Percentiles rank a stretch among this genome's conserved stretches.
phyloP scores from a whole-genome alignment of 35 echinoderm and acorn worm species.

The Stichopus chloronotus region DNA sequence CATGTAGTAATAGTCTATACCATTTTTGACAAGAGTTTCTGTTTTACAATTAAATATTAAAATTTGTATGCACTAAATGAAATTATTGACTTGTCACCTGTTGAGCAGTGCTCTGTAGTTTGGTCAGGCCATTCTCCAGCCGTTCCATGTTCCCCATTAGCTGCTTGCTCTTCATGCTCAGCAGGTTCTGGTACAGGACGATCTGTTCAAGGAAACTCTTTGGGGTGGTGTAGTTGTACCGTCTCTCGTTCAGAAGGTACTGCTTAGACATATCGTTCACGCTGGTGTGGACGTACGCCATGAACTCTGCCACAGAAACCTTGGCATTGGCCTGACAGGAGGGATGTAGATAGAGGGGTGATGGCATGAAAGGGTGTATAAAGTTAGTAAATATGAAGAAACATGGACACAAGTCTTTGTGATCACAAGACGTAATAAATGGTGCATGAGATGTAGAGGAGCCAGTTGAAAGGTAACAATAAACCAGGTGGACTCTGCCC shows the following conservation, averaged over 20 bases:
- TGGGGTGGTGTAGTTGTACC: constrained; percentile 99
- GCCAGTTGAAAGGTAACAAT: too few species aligned
- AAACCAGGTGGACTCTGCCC: too few species aligned
- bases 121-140: constrained; percentile 97
- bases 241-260: constrained; percentile 88
- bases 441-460: too few species aligned
- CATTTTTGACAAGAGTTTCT: too few species aligned
- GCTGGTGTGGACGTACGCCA: constrained; percentile 96
- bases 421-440: too few species aligned
- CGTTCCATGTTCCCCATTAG: constrained; percentile 98
- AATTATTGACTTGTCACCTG: constrained; percentile 64
- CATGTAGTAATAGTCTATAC: too few species aligned
- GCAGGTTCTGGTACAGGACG: constrained; percentile 84
- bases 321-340: constrained; percentile 77
- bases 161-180: constrained; percentile 83
- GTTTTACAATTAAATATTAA: too few species aligned
- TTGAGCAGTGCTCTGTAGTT: constrained; percentile 96
- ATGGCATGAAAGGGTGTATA: too few species aligned
- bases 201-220: constrained; percentile 99
- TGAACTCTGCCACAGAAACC: constrained; percentile 88
- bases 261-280: constrained; percentile 94
- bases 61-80: too few species aligned
- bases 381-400: too few species aligned
- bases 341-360: too few species aligned
- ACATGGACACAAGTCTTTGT: too few species aligned